Conservation (phyloP, 2,888 invertebrate species). For the Chamaedrilus cognettii region DNA sequence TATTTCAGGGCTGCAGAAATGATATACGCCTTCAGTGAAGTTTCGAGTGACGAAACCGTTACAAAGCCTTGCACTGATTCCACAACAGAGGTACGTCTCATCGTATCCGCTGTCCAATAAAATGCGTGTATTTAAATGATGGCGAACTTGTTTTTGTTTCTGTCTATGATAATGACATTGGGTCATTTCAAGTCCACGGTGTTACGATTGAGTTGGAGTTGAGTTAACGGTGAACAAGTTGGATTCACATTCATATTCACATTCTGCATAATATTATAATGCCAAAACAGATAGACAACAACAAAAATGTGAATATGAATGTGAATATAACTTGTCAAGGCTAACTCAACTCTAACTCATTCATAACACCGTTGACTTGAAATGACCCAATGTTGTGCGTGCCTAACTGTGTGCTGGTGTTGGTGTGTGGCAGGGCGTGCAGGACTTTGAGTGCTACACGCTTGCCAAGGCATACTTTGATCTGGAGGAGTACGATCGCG, state of each 20-base stretch:
- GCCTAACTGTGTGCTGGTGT: neutral
- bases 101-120: no score
- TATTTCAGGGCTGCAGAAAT: conserved; percentile 73
- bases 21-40: conserved; percentile 71
- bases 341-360: no score
- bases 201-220: no score
- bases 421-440: neutral
- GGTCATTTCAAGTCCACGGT: no score
- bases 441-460: conserved; percentile 72
- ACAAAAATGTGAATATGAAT: no score
- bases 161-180: neutral
- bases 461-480: conserved; percentile 88
- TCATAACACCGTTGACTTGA: neutral
- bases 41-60: neutral
- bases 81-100: neutral
- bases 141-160: neutral
- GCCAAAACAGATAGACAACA: no score
- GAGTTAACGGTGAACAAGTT: no score
- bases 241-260: no score
- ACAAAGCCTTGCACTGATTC: neutral
- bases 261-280: no score
- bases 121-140: no score
- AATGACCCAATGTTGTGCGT: neutral
- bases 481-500: conserved; percentile 82
- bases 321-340: no score